A percentile compares a stretch with the other conserved stretches of the same genome.
Evolutionary conservation across 2,888 invertebrate genomes (phyloP).

Genomic region (Philaethria dido): DNA sequence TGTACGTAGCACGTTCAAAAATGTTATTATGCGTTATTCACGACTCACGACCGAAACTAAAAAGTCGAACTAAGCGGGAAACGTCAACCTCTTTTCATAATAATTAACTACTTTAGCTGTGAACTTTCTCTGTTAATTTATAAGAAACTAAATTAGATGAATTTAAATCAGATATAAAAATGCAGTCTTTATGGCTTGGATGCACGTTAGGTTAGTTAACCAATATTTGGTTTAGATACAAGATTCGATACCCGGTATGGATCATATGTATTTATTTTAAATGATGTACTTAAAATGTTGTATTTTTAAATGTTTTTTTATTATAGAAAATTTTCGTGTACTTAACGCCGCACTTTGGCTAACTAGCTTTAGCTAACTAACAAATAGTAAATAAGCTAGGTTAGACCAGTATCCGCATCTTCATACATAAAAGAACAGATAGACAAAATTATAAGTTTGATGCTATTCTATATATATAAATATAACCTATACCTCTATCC

Average conservation of each 20-base stretch:
- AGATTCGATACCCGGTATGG: not conserved
- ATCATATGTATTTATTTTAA: too few species aligned
- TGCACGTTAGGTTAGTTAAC: not conserved
- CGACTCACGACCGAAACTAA: conserved; percentile 16
- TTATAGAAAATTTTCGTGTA: too few species aligned
- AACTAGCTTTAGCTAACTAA: too few species aligned
- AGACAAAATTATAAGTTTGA: too few species aligned
- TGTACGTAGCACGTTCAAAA: not conserved
- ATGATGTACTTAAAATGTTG: too few species aligned
- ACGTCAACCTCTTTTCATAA: conserved; percentile 21
- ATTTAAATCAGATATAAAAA: not conserved
- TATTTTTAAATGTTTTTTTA: too few species aligned
- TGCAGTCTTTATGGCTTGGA: not conserved
- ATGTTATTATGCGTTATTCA: not conserved
- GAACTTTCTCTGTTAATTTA: not conserved
- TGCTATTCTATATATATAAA: too few species aligned
- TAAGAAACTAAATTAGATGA: conserved; percentile 8
- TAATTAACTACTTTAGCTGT: conserved; percentile 3
- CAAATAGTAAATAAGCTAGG: too few species aligned
- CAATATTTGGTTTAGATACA: not conserved
- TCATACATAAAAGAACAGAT: too few species aligned
- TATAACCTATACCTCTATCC: too few species aligned
- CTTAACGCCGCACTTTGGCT: too few species aligned
- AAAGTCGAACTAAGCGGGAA: conserved; percentile 6
- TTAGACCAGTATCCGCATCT: too few species aligned